These are phyloP conservation scores for Talpa occidentalis DNA, from an alignment of 2,113 vertebrate species.

Conservation along the genomic window DNA sequence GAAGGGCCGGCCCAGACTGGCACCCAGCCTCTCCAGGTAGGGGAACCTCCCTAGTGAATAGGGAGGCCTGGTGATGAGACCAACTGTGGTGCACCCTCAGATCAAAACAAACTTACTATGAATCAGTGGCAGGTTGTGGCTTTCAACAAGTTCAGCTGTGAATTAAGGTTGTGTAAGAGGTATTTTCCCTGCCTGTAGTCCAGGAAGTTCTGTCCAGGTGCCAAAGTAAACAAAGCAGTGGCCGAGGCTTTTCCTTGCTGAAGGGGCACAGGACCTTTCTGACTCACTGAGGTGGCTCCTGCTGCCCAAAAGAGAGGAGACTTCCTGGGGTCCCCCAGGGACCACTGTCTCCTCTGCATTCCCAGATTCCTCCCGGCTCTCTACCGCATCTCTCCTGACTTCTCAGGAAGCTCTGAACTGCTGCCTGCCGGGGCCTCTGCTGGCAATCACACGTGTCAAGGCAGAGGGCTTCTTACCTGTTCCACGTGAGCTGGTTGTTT, in stretches of 20 bases:
- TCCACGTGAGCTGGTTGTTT: background rate
- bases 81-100: background rate
- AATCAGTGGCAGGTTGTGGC: background rate
- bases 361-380: background rate
- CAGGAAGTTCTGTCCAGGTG: background rate
- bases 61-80: background rate
- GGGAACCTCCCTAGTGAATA: background rate
- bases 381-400: background rate
- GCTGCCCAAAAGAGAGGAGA: background rate
- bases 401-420: background rate
- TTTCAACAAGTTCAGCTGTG: background rate
- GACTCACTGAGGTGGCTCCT: background rate
- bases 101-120: background rate
- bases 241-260: background rate
- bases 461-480: background rate
- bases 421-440: background rate
- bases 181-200: constrained; percentile 13
- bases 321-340: background rate
- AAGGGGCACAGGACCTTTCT: background rate
- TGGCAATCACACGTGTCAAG: background rate
- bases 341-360: background rate
- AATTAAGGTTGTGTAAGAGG: constrained; percentile 11
- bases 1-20: background rate
- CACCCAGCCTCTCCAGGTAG: background rate
- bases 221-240: background rate